Evolutionary conservation across 2,797 vertebrate species (phyloP), one percentile per base, ranked within the genome.

Genomic region (Gouania willdenowi): DNA sequence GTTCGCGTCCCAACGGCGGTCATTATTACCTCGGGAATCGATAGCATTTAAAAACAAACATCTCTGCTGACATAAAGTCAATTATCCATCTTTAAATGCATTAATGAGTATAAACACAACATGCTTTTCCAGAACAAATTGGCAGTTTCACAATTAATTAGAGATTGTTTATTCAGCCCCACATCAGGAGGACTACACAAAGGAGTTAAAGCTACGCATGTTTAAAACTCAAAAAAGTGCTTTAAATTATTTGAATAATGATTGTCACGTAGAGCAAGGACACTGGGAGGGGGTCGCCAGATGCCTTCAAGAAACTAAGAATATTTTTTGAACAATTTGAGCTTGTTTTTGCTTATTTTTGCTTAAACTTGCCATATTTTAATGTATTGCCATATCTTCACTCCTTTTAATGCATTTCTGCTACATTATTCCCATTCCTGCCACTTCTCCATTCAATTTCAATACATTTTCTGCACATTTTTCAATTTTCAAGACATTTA

Each of bases 11-110:
- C 55, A 21, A 60, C 60, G 34, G 58, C 35, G 52, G 30, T 66
- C 64, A 54, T 78, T 75, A 77, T 64, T 68, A 65, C 53, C 71
- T 56, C 3, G 13, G 30, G 66, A n/a, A 75, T 82, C 76, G 57
- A 85, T 82, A 79, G 47, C 64, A 65, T 64, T 75, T 65, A 66
- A 73, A 80, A 80, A 77, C 63, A 75, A 75, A 68, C 72, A 59
- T 76, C 47, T 10, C n/a, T 38, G 1, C 11, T 55, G 79, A 71
- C 71, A 30, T 8, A 38, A 58, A 79, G 57, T 80, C 81, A 71
- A 79, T 81, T 60, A 46, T 56, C 43, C 57, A 53, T 65, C 64
- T 50, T 45, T 22, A 57, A 59, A 62, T 12, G 52, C 57, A 71
- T 75, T 64, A 77, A 74, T 80, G 66, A 72, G 77, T 79, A 49